phyloP scores from a whole-genome alignment of 1,140 invertebrate species.

The Drosophila neocordata region DNA sequence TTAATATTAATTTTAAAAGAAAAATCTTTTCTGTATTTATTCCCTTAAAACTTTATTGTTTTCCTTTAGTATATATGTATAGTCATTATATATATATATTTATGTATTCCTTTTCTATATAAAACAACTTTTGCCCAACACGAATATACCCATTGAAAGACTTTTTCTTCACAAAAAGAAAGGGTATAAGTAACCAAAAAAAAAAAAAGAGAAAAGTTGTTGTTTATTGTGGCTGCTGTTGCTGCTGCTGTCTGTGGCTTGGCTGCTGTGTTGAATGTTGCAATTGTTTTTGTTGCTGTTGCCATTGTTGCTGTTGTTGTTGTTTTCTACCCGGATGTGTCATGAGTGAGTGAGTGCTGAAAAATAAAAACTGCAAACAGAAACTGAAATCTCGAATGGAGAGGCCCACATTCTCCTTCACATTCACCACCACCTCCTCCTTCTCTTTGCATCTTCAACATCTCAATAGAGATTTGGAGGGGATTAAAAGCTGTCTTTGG shows the following conservation, averaged over 20 bases:
- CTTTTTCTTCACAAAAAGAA: not conserved
- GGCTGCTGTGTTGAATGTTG: constrained; percentile 26
- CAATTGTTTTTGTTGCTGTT: constrained; percentile 10
- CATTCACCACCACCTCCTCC: not conserved
- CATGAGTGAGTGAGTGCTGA: constrained; percentile 30
- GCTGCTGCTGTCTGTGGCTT: constrained; percentile 2
- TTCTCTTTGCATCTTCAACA: not conserved
- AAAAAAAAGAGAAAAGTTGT: constrained; percentile 20
- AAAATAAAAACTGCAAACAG: constrained; percentile 15
- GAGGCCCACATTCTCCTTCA: not conserved
- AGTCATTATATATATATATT: too few relatives aligned
- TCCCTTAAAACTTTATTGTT: too few relatives aligned
- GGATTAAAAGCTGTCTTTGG: constrained; percentile 11
- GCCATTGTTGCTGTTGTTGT: constrained; percentile 14
- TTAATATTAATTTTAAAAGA: too few relatives aligned
- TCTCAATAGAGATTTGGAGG: not conserved
- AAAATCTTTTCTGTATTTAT: too few relatives aligned
- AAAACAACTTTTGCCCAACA: not conserved
- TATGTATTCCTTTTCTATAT: not conserved
- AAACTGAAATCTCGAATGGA: constrained; percentile 14
- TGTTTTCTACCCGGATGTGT: constrained; percentile 27
- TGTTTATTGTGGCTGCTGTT: constrained; percentile 21
- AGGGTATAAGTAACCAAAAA: constrained; percentile 8
- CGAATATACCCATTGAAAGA: not conserved
- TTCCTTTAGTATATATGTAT: too few relatives aligned